Conservation (phyloP, 1,140 invertebrate species). For the Drosophila sturtevanti region DNA sequence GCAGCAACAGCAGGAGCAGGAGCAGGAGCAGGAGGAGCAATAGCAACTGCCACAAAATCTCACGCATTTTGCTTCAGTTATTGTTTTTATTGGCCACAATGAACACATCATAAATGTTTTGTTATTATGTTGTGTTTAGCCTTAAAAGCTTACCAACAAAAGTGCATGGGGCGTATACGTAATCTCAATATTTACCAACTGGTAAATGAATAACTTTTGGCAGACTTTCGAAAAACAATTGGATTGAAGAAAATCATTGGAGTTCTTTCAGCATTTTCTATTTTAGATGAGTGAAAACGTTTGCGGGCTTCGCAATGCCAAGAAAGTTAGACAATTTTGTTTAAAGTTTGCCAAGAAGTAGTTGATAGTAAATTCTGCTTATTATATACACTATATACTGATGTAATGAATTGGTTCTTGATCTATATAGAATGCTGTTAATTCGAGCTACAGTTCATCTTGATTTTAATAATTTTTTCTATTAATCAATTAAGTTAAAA, state of each 20-base stretch:
- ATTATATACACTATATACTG: too few species aligned
- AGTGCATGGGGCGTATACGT: conserved; percentile 8
- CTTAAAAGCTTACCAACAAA: neutral
- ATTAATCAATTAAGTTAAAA: too few species aligned
- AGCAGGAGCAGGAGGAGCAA: neutral
- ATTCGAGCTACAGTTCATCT: too few species aligned
- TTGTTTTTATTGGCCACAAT: conserved; percentile 31
- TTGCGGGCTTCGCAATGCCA: too few species aligned
- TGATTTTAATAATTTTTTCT: too few species aligned
- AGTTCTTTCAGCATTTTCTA: too few species aligned
- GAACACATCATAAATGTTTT: conserved; percentile 18
- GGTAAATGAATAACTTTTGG: neutral
- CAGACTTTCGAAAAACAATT: neutral
- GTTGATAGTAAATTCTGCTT: too few species aligned
- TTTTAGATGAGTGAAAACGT: too few species aligned
- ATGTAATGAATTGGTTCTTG: too few species aligned
- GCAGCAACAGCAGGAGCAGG: conserved; percentile 22
- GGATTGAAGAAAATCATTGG: neutral
- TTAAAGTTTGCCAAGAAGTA: too few species aligned
- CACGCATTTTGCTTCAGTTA: conserved; percentile 22
- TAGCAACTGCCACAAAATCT: conserved; percentile 1
- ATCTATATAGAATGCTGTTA: too few species aligned
- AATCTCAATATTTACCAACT: neutral
- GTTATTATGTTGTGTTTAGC: conserved; percentile 6
- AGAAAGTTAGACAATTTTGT: too few species aligned